A percentile compares a stretch with the other conserved stretches of the same genome.
These are phyloP conservation scores for Coptotermes formosanus DNA, from an alignment of 1,140 invertebrate genomes.

Conservation along the genomic window DNA sequence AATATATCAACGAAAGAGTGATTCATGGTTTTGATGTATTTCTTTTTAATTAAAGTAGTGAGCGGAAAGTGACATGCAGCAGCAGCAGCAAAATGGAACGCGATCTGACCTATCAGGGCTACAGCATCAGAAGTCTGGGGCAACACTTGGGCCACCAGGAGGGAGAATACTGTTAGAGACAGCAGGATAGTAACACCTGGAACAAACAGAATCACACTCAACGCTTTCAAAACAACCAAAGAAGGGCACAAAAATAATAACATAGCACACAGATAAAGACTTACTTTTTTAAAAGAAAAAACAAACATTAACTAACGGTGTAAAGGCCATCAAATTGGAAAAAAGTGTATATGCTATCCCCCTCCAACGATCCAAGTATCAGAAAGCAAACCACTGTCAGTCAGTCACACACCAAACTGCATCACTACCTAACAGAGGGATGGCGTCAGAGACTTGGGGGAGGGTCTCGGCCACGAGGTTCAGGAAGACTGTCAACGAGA, in stretches of 20 bases:
- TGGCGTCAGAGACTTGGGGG: constrained; percentile 93
- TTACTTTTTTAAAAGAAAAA: constrained; percentile 22
- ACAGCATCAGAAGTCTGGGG: constrained; percentile 97
- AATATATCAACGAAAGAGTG: background rate
- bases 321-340: constrained; percentile 26
- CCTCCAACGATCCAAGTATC: constrained; percentile 49
- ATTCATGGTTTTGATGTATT: background rate
- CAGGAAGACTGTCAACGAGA: constrained; percentile 99
- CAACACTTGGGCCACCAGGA: constrained; percentile 94
- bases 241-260: constrained; percentile 17
- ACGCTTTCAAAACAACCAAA: constrained; percentile 21
- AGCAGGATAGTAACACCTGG: constrained; percentile 98
- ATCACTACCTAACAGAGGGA: constrained; percentile 85
- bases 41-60: background rate
- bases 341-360: constrained; percentile 32
- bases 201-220: constrained; percentile 56
- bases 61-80: background rate
- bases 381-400: constrained; percentile 36
- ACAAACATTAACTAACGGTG: constrained; percentile 1
- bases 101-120: constrained; percentile 84
- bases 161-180: constrained; percentile 98
- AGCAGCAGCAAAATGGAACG: background rate
- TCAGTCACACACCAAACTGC: constrained; percentile 20
- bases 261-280: background rate
- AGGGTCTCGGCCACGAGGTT: constrained; percentile 94